Conservation (phyloP, 2,113 vertebrate genomes). For the Camarhynchus parvulus region DNA sequence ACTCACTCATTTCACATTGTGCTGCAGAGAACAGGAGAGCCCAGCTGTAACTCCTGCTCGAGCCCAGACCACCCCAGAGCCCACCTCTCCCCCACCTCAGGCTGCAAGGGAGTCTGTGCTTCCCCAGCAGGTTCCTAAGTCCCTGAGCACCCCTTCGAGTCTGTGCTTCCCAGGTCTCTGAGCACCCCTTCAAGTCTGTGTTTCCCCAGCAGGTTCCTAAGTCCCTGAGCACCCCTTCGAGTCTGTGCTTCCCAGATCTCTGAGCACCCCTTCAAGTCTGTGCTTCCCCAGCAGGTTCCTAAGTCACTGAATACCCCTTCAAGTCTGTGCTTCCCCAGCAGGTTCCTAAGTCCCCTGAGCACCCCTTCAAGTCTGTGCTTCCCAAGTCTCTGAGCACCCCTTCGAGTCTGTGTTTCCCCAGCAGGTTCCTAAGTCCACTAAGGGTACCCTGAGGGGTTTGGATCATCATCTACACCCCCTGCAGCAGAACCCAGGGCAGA, state of each 20-base stretch:
- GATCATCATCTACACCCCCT: not conserved
- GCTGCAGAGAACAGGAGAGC: slow-evolving; percentile 63
- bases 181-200: too few species aligned
- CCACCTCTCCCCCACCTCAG: not conserved
- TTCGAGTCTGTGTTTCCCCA: not conserved
- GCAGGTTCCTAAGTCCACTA: too few species aligned
- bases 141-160: too few species aligned
- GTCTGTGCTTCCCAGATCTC: not conserved
- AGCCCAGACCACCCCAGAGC: not conserved
- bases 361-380: accelerated
- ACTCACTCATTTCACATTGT: slow-evolving; percentile 93
- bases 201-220: too few species aligned
- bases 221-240: too few species aligned
- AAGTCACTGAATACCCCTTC: too few species aligned
- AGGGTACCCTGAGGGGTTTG: accelerated
- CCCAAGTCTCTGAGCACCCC: not conserved
- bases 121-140: not conserved
- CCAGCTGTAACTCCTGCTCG: not conserved
- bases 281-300: too few species aligned
- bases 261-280: too few species aligned
- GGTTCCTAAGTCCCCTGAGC: too few species aligned
- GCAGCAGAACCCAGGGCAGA: accelerated
- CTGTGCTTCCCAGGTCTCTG: too few species aligned
- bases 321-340: too few species aligned
- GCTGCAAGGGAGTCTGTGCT: accelerated